Evolutionary conservation across 1,140 invertebrate genomes (phyloP), one percentile per base, ranked within the genome.

Genomic region (Brachionus sp.): DNA sequence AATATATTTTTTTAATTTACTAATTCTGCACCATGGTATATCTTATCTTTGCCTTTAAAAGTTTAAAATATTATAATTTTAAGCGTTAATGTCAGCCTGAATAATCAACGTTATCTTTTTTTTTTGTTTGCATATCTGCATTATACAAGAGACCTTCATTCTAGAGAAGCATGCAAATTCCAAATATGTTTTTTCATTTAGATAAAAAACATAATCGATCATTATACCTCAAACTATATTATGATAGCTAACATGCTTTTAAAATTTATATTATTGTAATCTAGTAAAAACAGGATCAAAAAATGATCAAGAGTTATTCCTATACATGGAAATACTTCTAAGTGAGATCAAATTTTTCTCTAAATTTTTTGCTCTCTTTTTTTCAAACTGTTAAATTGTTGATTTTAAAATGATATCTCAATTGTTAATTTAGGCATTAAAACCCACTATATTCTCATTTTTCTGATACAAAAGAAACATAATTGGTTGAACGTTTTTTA

Each of bases 31-130:
- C 16, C 50, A 57, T 23, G 50, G 50, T 57, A 57, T 57, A 19
- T 57, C 50, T 57, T 19, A 57, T 57, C 19, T 57, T 2, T 57
- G 50, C 50, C 9, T 57, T 7, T 57, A 5, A 57, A 57, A 57
- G 50, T 57, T 57, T 57, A 57, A 57, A 19, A 57, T 57, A 57
- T 57, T 57, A 57, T 57, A 57, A 57, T 57, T 57, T 57, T 57
- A 57, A 57, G 50, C 50, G 5, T 23, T 57, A 57, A 57, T 57
- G 50, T 57, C 50, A 57, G 50, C 19, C 19, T 57, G 50, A 57
- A 57, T 57, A 57, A 57, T 57, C 50, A 19, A 57, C 50, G 50
- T 19, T 57, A 57, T 57, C 50, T 57, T 9, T 57, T 16, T 53
- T 6, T n/a, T 57, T 57, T 57, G 16, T 57, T 57, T 25, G 19